Evolutionary conservation across 2,797 vertebrate species (phyloP).

Genomic region (Cercopithecus petaurista): DNA sequence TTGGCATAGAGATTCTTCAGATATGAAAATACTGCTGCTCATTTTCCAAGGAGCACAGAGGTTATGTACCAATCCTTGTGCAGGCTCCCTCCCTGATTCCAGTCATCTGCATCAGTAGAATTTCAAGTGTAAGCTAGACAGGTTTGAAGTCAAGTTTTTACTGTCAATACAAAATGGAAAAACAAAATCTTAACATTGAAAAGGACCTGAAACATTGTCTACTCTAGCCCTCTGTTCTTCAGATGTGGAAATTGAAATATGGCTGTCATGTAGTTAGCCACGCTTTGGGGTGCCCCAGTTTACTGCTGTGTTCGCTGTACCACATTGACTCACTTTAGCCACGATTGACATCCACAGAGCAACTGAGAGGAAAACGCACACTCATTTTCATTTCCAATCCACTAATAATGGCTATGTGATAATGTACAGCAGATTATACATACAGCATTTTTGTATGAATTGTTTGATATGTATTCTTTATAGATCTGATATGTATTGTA

Average conservation of each 20-base stretch:
- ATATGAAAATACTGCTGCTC: background rate
- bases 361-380: background rate
- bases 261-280: background rate
- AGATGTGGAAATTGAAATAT: background rate
- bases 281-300: background rate
- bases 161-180: background rate
- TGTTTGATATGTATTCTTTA: background rate
- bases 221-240: background rate
- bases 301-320: background rate
- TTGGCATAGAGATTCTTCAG: background rate
- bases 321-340: background rate
- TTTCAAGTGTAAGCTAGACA: background rate
- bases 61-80: background rate
- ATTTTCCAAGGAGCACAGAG: background rate
- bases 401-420: background rate
- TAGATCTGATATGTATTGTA: background rate
- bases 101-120: background rate
- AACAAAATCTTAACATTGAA: background rate
- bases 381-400: background rate
- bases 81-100: background rate
- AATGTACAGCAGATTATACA: background rate
- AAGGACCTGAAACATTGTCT: background rate
- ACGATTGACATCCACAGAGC: background rate
- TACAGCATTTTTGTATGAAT: background rate
- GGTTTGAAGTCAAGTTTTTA: background rate